Evolutionary conservation across 2,888 invertebrate genomes (phyloP).

Genomic region (Gnatocerus cornutus): DNA sequence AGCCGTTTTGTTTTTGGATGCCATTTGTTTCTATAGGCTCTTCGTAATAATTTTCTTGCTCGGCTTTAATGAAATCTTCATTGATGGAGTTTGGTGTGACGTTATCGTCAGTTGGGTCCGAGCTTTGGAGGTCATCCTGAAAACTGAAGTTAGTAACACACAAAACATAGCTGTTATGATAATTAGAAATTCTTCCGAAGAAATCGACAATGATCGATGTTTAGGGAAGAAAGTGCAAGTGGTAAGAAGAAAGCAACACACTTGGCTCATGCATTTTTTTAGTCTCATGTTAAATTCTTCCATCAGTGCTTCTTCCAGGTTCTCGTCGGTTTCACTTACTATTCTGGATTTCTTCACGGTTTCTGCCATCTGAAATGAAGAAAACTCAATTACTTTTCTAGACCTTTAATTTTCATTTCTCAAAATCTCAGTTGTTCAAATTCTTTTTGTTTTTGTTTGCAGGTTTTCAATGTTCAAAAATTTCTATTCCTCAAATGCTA

Average conservation of each 20-base stretch:
- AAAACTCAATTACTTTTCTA: background rate
- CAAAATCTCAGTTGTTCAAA: no score
- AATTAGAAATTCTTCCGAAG: background rate
- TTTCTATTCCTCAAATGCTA: no score
- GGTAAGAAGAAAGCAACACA: conserved; percentile 61
- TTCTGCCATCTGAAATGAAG: conserved; percentile 69
- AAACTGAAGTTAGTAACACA: conserved; percentile 61
- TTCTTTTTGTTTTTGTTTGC: no score
- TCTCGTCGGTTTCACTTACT: conserved; percentile 65
- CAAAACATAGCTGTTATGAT: background rate
- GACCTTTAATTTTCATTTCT: no score
- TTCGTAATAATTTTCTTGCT: conserved; percentile 62
- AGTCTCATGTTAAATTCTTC: conserved; percentile 71
- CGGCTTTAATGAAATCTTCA: conserved; percentile 63
- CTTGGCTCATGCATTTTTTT: conserved; percentile 71
- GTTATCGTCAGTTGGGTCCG: conserved; percentile 56
- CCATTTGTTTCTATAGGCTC: conserved; percentile 52
- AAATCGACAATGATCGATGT: conserved; percentile 9
- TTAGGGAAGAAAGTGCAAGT: conserved; percentile 3
- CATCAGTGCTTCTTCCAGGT: conserved; percentile 69
- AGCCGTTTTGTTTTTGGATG: conserved; percentile 54
- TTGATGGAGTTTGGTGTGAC: conserved; percentile 18
- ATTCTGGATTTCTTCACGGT: conserved; percentile 71
- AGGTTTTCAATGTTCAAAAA: no score
- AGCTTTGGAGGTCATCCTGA: conserved; percentile 64